Evolutionary conservation across 1,140 invertebrate genomes (phyloP).

Genomic region (Camponotus floridanus): DNA sequence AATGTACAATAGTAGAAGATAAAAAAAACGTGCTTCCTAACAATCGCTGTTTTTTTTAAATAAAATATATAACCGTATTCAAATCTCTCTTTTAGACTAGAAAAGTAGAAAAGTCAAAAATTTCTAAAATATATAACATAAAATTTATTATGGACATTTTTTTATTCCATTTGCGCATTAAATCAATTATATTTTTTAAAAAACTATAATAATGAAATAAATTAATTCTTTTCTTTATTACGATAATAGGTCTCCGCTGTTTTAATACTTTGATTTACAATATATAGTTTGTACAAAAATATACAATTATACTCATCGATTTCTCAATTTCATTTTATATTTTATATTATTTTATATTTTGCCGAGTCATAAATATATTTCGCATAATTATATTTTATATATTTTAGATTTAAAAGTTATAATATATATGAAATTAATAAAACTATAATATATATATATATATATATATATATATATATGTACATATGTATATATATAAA

Average conservation of each 20-base stretch:
- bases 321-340: slow-evolving; percentile 1
- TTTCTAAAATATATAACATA: slow-evolving; percentile 22
- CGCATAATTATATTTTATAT: not conserved
- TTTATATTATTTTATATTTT: not conserved
- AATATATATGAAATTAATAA: slow-evolving; percentile 11
- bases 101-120: slow-evolving; percentile 3
- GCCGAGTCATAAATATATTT: not conserved
- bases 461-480: no score
- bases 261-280: not conserved
- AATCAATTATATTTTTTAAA: not conserved
- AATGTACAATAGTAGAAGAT: slow-evolving; percentile 39
- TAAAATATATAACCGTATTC: not conserved
- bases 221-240: slow-evolving; percentile 11
- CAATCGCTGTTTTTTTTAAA: slow-evolving; percentile 50
- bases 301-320: not conserved
- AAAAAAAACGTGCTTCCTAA: slow-evolving; percentile 56
- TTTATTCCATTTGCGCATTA: not conserved
- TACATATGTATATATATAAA: no score
- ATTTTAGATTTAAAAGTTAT: not conserved
- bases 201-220: no score
- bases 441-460: slow-evolving; percentile 11
- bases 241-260: not conserved
- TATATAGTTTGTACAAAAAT: no score
- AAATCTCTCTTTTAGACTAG: slow-evolving; percentile 1
- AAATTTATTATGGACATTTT: slow-evolving; percentile 1